Percentiles rank a stretch among this genome's conserved stretches.
phyloP scores from a whole-genome alignment of 2,888 invertebrate genomes.

The Pyrochroa serraticornis region DNA sequence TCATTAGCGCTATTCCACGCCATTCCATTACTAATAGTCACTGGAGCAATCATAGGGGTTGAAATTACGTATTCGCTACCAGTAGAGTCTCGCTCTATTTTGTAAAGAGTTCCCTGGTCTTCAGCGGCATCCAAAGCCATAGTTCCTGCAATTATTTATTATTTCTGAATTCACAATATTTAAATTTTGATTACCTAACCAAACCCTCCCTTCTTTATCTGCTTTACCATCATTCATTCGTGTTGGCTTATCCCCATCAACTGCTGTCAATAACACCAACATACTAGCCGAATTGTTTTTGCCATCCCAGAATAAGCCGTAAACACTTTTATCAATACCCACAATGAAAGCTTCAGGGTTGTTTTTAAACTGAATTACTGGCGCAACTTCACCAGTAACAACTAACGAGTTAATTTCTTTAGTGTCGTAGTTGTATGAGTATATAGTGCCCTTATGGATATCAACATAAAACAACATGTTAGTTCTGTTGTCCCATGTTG shows the following conservation, averaged over 20 bases:
- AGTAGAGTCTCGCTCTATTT: slow-evolving; percentile 55
- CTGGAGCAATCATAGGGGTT: slow-evolving; percentile 49
- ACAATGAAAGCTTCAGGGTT: slow-evolving; percentile 33
- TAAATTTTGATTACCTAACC: slow-evolving; percentile 57
- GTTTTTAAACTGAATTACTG: slow-evolving; percentile 34
- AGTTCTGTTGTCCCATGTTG: slow-evolving; percentile 37
- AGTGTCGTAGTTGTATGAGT: slow-evolving; percentile 35
- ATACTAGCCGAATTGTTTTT: background rate
- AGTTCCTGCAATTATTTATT: slow-evolving; percentile 3
- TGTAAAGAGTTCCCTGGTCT: slow-evolving; percentile 65
- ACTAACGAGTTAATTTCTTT: slow-evolving; percentile 31
- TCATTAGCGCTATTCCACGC: slow-evolving; percentile 75
- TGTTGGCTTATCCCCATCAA: slow-evolving; percentile 55
- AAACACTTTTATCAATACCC: slow-evolving; percentile 31
- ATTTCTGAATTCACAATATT: too few species aligned
- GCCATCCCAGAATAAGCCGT: slow-evolving; percentile 11
- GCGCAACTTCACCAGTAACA: slow-evolving; percentile 34
- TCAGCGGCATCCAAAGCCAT: slow-evolving; percentile 9
- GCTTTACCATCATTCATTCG: slow-evolving; percentile 67
- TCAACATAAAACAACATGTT: slow-evolving; percentile 37
- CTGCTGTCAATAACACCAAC: slow-evolving; percentile 45
- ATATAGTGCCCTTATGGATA: slow-evolving; percentile 34
- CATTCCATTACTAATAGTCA: slow-evolving; percentile 77
- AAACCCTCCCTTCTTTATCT: slow-evolving; percentile 61
- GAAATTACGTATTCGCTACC: slow-evolving; percentile 28